These are phyloP conservation scores for Orchestes rusci DNA, from an alignment of 2,888 invertebrate genomes.

Conservation along the genomic window DNA sequence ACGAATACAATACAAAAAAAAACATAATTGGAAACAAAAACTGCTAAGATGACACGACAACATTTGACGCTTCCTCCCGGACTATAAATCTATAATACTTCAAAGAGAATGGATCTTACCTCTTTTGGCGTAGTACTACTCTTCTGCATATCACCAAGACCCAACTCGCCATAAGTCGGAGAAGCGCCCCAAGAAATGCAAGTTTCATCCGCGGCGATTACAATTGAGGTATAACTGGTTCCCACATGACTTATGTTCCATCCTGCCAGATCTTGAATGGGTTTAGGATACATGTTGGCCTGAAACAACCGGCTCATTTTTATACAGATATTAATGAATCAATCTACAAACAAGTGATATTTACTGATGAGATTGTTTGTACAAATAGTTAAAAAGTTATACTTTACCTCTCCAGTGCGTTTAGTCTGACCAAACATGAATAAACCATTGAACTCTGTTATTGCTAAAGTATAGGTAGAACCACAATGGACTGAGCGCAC, in stretches of 20 bases:
- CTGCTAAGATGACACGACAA: too few species aligned
- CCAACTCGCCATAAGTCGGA: slow-evolving; percentile 90
- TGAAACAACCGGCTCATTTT: too few species aligned
- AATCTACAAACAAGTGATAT: too few species aligned
- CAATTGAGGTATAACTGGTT: slow-evolving; percentile 74
- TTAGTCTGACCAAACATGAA: slow-evolving; percentile 90
- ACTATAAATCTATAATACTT: not conserved
- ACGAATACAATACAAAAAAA: slow-evolving; percentile 13
- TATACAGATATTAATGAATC: too few species aligned
- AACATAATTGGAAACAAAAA: too few species aligned
- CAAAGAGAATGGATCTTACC: slow-evolving; percentile 43
- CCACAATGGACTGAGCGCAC: slow-evolving; percentile 78
- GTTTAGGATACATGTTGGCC: slow-evolving; percentile 27
- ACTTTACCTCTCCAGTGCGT: slow-evolving; percentile 86
- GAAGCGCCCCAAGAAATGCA: slow-evolving; percentile 91
- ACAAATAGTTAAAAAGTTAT: too few species aligned
- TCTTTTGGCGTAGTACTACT: slow-evolving; percentile 89
- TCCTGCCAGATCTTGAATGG: slow-evolving; percentile 75
- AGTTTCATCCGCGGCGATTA: slow-evolving; percentile 85
- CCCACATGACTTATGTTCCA: slow-evolving; percentile 85
- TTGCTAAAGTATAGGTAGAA: slow-evolving; percentile 76
- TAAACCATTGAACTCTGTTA: slow-evolving; percentile 68
- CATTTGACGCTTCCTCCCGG: too few species aligned
- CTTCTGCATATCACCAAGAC: slow-evolving; percentile 74
- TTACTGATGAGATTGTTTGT: too few species aligned